Percentiles rank a stretch among this genome's conserved stretches.
These are phyloP conservation scores for Tribolium madens DNA, from an alignment of 1,140 invertebrate genomes.

Conservation along the genomic window DNA sequence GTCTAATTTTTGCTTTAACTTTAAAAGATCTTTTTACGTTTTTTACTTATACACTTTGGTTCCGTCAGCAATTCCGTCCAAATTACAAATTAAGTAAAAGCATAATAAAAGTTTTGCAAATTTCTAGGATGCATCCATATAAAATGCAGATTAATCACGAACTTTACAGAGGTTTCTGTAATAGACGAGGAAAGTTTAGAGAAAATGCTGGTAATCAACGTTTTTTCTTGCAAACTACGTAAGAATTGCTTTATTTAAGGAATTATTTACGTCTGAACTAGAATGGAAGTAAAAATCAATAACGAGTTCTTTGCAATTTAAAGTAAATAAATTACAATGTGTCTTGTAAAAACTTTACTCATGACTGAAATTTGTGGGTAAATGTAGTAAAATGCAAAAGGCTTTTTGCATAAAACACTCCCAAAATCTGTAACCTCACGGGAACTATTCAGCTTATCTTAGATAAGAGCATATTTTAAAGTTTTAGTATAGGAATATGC, in stretches of 20 bases:
- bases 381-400: background rate
- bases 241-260: background rate
- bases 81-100: conserved; percentile 18
- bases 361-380: background rate
- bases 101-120: conserved; percentile 5
- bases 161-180: background rate
- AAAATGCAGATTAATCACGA: conserved; percentile 16
- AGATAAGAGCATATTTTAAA: conserved; percentile 32
- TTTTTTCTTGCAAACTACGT: background rate
- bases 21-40: too few relatives aligned
- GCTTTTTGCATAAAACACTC: conserved; percentile 4
- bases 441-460: conserved; percentile 20
- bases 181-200: background rate
- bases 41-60: conserved; percentile 1
- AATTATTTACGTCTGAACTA: too few relatives aligned
- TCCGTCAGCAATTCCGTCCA: conserved; percentile 11
- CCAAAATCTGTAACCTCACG: conserved; percentile 14
- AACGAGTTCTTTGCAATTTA: background rate
- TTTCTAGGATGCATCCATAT: conserved; percentile 4
- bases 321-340: background rate
- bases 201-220: background rate
- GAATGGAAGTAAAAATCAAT: too few relatives aligned
- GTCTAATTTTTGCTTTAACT: too few relatives aligned
- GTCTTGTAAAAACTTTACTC: too few relatives aligned
- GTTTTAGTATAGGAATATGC: conserved; percentile 26